Base-by-base conservation (phyloP, 2,113 vertebrate genomes). In the Theristicus caerulescens region DNA sequence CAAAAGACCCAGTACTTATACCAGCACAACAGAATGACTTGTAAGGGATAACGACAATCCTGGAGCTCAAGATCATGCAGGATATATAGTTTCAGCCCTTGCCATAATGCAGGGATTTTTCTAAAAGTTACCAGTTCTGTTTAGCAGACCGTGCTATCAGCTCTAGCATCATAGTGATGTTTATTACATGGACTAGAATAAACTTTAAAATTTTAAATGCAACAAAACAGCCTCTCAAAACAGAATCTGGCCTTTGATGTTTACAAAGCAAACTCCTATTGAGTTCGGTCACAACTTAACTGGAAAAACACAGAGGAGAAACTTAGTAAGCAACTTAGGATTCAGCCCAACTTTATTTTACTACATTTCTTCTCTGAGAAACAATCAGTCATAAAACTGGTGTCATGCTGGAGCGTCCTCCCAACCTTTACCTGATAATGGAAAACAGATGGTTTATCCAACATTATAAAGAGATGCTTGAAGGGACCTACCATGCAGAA, bases 321-420 rank as follows among this genome's bases (percentile, higher is more conserved):
- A 65, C 16, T 42, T 59, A 27, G 6, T 44, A 69, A 77, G 34
- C 21, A 70, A 21, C 4, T 55, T n/a, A 18, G 26, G 42, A 67
- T 87, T 71, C 29, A 21, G 57, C 19, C 55, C 42, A 29, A n/a
- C 10, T 74, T 70, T 34, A 42, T 74, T 82, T 91, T 55, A 32
- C 32, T 34, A 12, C 10, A 52, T 67, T 55, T 92, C 27, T 66
- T 66, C 42, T 69, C 57, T 47, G 26, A 76, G 47, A 88, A 92
- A 67, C 3, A 62, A 49, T 4, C 5, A 74, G 0, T 22, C 22
- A 17, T 46, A 52, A 64, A 61, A 64, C 7, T 14, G 1, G 1
- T 61, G 52, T 46, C 69, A 65, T 69, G 6, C 61, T 86, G 38
- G 15, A 71, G 16, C 22, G 5, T 38, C 47, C 49, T 93, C 36